Conservation (phyloP, 2,113 vertebrate genomes). For the Salvelinus sp. region DNA sequence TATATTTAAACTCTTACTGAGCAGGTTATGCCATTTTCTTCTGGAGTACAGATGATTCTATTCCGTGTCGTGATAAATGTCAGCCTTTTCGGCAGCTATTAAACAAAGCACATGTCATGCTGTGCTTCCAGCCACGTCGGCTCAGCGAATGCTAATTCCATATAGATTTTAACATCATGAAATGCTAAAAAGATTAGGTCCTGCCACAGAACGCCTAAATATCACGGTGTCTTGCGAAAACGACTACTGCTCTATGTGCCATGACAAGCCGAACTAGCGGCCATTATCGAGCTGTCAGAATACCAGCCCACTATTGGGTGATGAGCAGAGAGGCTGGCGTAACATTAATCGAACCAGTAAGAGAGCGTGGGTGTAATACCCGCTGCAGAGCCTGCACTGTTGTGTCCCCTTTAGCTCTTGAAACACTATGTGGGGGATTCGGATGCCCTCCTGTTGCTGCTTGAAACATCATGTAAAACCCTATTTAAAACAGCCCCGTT, state of each 20-base stretch:
- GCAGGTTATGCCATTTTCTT: too few species aligned
- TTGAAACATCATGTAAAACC: conserved; percentile 43
- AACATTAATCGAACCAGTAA: conserved; percentile 47
- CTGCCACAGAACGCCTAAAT: conserved; percentile 17
- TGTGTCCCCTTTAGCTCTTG: conserved; percentile 30
- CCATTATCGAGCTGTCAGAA: conserved; percentile 50
- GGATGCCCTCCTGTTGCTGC: conserved; percentile 23
- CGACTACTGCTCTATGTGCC: conserved; percentile 23
- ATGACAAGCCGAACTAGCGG: conserved; percentile 25
- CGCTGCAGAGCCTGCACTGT: conserved; percentile 36
- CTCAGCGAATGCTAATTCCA: conserved; percentile 17
- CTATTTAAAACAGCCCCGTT: conserved; percentile 4
- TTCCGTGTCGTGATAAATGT: conserved; percentile 24
- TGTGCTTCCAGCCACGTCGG: background rate
- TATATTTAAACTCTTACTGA: too few species aligned
- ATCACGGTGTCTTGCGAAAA: background rate
- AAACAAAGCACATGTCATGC: conserved; percentile 18
- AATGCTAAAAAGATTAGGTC: conserved; percentile 37
- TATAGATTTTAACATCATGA: conserved; percentile 23
- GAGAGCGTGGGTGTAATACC: conserved; percentile 55
- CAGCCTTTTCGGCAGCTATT: conserved; percentile 2
- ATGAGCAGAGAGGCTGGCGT: conserved; percentile 48
- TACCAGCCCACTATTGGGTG: conserved; percentile 44
- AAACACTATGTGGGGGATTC: conserved; percentile 39
- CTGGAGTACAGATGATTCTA: too few species aligned